phyloP scores from a whole-genome alignment of 2,113 vertebrate genomes.

The Hyperopisus bebe region DNA sequence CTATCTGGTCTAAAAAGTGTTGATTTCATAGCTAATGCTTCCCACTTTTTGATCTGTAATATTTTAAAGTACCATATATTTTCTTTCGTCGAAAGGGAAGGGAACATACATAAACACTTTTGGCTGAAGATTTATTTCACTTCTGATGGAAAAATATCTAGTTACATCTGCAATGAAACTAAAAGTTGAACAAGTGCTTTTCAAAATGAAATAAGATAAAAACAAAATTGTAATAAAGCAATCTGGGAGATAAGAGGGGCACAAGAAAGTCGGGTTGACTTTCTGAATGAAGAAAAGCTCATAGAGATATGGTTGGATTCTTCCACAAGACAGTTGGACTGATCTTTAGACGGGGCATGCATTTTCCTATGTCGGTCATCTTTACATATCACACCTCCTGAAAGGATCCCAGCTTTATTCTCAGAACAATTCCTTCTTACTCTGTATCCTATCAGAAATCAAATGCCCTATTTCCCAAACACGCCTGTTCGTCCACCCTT shows the following conservation, averaged over 20 bases:
- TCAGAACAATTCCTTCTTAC: not conserved
- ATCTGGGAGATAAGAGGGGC: not conserved
- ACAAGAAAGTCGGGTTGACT: not conserved
- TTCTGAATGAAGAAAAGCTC: not conserved
- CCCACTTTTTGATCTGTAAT: not conserved
- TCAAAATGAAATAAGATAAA: not conserved
- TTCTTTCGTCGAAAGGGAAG: not conserved
- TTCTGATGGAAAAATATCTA: not conserved
- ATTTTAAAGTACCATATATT: not conserved
- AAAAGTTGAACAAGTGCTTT: not conserved
- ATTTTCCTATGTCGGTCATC: not conserved
- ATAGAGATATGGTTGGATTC: not conserved
- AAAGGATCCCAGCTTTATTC: not conserved
- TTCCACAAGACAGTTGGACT: not conserved
- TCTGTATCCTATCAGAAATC: not conserved
- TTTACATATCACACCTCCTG: not conserved
- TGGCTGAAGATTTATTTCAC: not conserved
- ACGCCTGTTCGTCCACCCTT: not conserved
- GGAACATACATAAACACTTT: not conserved
- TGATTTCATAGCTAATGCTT: not conserved
- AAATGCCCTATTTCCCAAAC: not conserved
- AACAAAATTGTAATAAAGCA: not conserved
- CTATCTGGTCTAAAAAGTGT: not conserved
- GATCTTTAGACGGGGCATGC: not conserved
- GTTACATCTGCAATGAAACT: not conserved